These are phyloP conservation scores for Synanthedon andrenaeformis DNA, from an alignment of 2,888 invertebrate genomes.

Conservation along the genomic window DNA sequence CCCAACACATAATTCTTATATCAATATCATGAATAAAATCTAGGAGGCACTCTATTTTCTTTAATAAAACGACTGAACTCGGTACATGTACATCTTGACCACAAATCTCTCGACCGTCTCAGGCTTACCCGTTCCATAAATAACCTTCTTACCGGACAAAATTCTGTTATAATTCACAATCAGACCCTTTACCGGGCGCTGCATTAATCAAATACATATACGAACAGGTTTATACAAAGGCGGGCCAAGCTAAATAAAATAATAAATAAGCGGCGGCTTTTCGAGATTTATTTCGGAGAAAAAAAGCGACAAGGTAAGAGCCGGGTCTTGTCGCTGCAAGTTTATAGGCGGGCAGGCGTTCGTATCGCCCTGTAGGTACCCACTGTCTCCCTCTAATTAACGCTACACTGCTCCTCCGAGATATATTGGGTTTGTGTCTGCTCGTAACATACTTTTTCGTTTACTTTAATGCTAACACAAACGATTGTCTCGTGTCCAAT, in stretches of 20 bases:
- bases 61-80: too few species aligned
- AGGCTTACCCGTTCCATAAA: constrained; percentile 43
- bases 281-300: constrained; percentile 67
- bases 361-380: constrained; percentile 43
- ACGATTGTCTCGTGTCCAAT: constrained; percentile 11
- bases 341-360: constrained; percentile 51
- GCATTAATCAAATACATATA: constrained; percentile 58
- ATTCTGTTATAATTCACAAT: constrained; percentile 50
- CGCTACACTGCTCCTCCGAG: constrained; percentile 39
- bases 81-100: constrained; percentile 3
- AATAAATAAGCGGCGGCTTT: constrained; percentile 62
- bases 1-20: too few species aligned
- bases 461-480: constrained; percentile 9
- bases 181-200: constrained; percentile 46
- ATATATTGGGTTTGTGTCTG: constrained; percentile 28
- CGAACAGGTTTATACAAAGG: constrained; percentile 61
- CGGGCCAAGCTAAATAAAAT: constrained; percentile 60
- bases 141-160: constrained; percentile 57
- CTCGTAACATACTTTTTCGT: constrained; percentile 23
- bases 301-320: constrained; percentile 52
- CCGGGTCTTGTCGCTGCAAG: constrained; percentile 53
- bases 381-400: constrained; percentile 41
- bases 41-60: too few species aligned
- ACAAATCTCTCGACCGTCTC: constrained; percentile 23
- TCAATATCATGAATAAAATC: too few species aligned